Evolutionary conservation across 2,113 vertebrate species (phyloP).

Genomic region (Varanus komodoensis): DNA sequence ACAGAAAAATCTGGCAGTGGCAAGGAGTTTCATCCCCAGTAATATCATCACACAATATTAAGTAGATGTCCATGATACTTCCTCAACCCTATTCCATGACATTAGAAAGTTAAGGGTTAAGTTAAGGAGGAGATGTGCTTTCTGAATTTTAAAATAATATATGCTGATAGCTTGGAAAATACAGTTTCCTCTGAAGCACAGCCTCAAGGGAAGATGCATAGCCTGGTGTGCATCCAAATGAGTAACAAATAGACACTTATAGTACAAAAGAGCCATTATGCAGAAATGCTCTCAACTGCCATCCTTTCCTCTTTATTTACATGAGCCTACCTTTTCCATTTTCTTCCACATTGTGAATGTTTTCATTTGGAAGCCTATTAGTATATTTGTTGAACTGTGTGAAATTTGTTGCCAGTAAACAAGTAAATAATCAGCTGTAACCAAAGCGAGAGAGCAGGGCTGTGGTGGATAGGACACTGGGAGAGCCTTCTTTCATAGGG

Average conservation of each 20-base stretch:
- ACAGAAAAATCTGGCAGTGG: not conserved
- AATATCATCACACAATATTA: not conserved
- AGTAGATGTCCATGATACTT: not conserved
- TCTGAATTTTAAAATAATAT: not conserved
- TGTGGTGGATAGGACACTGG: too few relatives aligned
- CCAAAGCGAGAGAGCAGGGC: not conserved
- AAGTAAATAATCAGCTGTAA: not conserved
- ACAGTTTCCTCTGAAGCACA: not conserved
- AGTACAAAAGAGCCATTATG: not conserved
- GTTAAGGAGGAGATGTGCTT: not conserved
- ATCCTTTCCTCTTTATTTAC: constrained; percentile 3
- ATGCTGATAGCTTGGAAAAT: not conserved
- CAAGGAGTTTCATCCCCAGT: not conserved
- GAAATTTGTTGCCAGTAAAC: constrained; percentile 3
- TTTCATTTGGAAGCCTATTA: not conserved
- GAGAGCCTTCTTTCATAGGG: too few relatives aligned
- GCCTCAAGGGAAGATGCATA: not conserved
- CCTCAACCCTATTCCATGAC: not conserved
- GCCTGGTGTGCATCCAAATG: not conserved
- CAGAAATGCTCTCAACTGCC: not conserved
- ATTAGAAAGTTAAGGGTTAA: not conserved
- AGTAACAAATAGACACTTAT: not conserved
- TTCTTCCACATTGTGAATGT: not conserved
- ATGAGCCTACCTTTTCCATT: not conserved
- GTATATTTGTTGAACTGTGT: not conserved